Evolutionary conservation across 2,797 vertebrate genomes (phyloP).

Genomic region (Cryptoprocta ferox): DNA sequence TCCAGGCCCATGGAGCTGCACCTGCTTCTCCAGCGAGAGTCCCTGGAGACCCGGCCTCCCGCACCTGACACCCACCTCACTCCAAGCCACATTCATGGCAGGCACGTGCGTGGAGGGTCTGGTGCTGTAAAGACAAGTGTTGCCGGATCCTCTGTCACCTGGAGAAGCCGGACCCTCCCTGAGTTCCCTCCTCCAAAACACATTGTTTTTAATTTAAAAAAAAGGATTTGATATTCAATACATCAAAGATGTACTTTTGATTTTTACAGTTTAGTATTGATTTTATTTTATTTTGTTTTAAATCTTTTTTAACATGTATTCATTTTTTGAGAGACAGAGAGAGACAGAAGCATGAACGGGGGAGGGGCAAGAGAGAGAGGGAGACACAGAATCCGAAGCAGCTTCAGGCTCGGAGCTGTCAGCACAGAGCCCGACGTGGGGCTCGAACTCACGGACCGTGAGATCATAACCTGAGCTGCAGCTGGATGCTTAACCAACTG

Average conservation of each 20-base stretch:
- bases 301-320: too few species aligned
- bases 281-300: background rate
- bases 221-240: background rate
- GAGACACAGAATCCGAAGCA: too few species aligned
- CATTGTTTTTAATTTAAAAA: background rate
- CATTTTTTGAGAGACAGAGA: too few species aligned
- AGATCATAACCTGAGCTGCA: too few species aligned
- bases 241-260: background rate
- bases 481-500: too few species aligned
- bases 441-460: too few species aligned
- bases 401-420: too few species aligned
- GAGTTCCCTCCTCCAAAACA: background rate
- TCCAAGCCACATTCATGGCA: background rate
- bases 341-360: too few species aligned
- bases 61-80: background rate
- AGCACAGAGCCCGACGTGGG: too few species aligned
- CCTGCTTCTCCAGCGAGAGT: background rate
- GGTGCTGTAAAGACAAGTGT: background rate
- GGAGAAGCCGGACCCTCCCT: background rate
- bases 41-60: background rate
- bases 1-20: too few species aligned
- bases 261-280: background rate
- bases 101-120: fast-evolving
- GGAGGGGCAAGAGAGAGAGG: too few species aligned
- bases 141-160: background rate